Evolutionary conservation across 2,797 vertebrate genomes (phyloP), one percentile per base, ranked within the genome.

Genomic region (Poeciliopsis gracilis): DNA sequence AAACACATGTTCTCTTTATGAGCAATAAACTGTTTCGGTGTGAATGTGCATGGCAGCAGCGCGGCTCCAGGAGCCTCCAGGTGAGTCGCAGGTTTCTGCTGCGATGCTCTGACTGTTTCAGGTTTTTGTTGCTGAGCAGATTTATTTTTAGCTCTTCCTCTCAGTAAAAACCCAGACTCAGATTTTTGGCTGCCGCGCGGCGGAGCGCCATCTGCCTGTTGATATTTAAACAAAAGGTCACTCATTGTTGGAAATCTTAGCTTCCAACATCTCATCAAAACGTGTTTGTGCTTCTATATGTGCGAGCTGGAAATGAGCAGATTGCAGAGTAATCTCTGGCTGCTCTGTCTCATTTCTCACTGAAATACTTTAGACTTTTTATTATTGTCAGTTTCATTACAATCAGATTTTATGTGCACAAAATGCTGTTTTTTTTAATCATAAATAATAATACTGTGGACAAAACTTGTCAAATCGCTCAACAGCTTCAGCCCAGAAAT

Each of bases 151-250:
- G 28, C 72, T 79, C 43, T 77, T 77, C 66, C 75, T 75, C 72
- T 82, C 57, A 43, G 53, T 75, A 73, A 23, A 55, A 77, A 46
- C 82, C 77, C 33, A 10, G 78, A 80, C 47, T 84, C 73, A 45
- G 72, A 57, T 49, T 85, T 86, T 82, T 88, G 86, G 90, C 91
- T 87, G 86, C 77, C 73, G 59, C 20, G 74, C 80, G 86, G 46
- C 63, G 38, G 76, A 91, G 77, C 86, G 90, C 91, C 90, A 91
- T 93, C 91, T 94, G 91, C 81, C 80, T 87, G 83, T 84, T 93
- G 91, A 86, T 92, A 94, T 93, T 93, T 92, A 87, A 90, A 91
- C 87, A 86, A 91, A 91, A 94, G 90, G 89, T 92, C 90, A 91
- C 72, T 90, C 88, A 86, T 88, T 86, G 88, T 84, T 84, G 88